phyloP scores from a whole-genome alignment of 1,140 invertebrate species.

The Monomorium pharaonis region DNA sequence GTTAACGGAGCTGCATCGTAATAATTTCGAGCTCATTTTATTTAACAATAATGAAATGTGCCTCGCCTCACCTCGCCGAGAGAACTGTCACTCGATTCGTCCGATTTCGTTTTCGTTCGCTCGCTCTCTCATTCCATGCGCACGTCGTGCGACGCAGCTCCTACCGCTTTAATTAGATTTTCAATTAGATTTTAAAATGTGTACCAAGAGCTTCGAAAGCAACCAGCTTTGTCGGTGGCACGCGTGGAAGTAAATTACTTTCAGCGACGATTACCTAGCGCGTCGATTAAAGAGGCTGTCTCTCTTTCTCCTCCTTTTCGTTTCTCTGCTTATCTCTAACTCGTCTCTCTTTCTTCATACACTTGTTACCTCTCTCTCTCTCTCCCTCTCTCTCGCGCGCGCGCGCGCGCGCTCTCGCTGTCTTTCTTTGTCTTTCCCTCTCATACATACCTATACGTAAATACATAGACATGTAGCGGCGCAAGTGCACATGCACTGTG shows the following conservation, averaged over 20 bases:
- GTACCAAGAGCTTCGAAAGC: constrained; percentile 66
- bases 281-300: constrained; percentile 68
- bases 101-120: constrained; percentile 11
- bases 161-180: constrained; percentile 73
- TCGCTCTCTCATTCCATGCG: constrained; percentile 21
- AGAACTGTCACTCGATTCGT: not conserved
- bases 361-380: not conserved
- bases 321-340: constrained; percentile 27
- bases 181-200: constrained; percentile 77
- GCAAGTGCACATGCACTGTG: constrained; percentile 11
- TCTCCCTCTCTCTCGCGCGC: not conserved
- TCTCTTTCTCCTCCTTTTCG: not conserved
- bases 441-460: no score
- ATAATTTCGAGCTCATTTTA: not conserved
- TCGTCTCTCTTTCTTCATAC: constrained; percentile 6
- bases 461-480: not conserved
- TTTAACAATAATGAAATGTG: constrained; percentile 27
- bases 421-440: not conserved
- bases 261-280: constrained; percentile 71
- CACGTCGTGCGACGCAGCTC: constrained; percentile 31
- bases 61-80: not conserved
- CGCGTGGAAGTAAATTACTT: constrained; percentile 76
- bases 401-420: no score
- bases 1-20: not conserved
- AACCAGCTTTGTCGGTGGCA: constrained; percentile 73